Evolutionary conservation across 2,797 vertebrate genomes (phyloP).

Genomic region (Hylomyscus alleni): DNA sequence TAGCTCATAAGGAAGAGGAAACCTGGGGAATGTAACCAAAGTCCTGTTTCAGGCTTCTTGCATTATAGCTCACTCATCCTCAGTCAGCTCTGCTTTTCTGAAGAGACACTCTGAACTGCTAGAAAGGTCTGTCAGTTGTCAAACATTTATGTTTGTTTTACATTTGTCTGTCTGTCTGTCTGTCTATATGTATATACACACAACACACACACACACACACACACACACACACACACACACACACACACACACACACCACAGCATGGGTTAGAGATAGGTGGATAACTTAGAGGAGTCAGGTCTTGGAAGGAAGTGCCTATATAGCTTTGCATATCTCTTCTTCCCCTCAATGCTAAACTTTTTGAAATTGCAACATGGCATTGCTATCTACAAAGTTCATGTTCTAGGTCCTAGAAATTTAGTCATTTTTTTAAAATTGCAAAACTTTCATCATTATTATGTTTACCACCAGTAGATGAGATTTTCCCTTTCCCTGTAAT

Average conservation of each 20-base stretch:
- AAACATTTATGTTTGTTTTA: background rate
- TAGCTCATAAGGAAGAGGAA: slow-evolving; percentile 85
- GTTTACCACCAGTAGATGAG: background rate
- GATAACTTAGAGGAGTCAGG: background rate
- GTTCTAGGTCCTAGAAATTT: background rate
- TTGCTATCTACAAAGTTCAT: background rate
- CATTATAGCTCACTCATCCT: slow-evolving; percentile 70
- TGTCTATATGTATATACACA: too few species aligned
- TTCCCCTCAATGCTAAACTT: background rate
- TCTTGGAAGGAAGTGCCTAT: background rate
- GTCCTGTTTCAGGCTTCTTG: slow-evolving; percentile 20
- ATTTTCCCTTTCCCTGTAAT: background rate
- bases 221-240: too few species aligned
- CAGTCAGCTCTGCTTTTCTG: slow-evolving; percentile 72
- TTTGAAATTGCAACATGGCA: background rate
- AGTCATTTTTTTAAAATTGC: background rate
- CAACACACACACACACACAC: too few species aligned
- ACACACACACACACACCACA: too few species aligned
- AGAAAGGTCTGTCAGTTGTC: background rate
- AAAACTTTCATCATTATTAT: background rate
- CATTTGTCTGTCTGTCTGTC: background rate
- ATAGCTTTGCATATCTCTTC: background rate
- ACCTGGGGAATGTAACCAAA: slow-evolving; percentile 84
- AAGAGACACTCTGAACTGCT: background rate
- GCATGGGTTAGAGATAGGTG: background rate